phyloP scores from a whole-genome alignment of 2,888 invertebrate species.

The Nemotelus nigrinus region DNA sequence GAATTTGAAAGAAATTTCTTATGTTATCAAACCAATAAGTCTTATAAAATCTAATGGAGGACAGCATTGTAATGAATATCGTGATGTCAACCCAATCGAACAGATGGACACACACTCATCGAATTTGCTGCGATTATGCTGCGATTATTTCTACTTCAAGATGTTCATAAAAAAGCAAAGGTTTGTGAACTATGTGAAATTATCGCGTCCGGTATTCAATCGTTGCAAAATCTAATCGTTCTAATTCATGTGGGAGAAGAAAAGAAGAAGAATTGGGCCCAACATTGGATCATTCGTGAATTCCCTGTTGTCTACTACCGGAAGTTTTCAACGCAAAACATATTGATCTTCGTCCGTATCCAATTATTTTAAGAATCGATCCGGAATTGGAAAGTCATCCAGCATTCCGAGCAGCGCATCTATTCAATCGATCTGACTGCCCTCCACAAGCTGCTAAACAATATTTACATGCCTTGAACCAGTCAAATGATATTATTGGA shows the following conservation, averaged over 20 bases:
- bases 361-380: constrained; percentile 88
- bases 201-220: constrained; percentile 94
- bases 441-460: constrained; percentile 87
- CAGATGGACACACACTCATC: constrained; percentile 77
- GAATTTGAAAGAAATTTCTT: constrained; percentile 93
- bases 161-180: constrained; percentile 87
- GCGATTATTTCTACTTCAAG: constrained; percentile 91
- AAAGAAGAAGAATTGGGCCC: constrained; percentile 91
- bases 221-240: constrained; percentile 91
- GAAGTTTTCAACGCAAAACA: constrained; percentile 95
- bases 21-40: constrained; percentile 89
- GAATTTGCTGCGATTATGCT: constrained; percentile 89
- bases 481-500: background rate
- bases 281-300: constrained; percentile 90
- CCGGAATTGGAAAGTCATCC: constrained; percentile 87
- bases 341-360: constrained; percentile 89
- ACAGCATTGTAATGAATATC: constrained; percentile 88
- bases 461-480: constrained; percentile 52
- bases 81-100: constrained; percentile 92
- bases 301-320: constrained; percentile 92
- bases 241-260: constrained; percentile 88
- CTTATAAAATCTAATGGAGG: constrained; percentile 86
- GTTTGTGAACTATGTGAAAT: constrained; percentile 93
- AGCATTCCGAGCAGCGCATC: constrained; percentile 91
- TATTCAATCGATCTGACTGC: constrained; percentile 93